Evolutionary conservation across 2,797 vertebrate genomes (phyloP), one percentile per base, ranked within the genome.

Genomic region (Craterocephalus amniculus): DNA sequence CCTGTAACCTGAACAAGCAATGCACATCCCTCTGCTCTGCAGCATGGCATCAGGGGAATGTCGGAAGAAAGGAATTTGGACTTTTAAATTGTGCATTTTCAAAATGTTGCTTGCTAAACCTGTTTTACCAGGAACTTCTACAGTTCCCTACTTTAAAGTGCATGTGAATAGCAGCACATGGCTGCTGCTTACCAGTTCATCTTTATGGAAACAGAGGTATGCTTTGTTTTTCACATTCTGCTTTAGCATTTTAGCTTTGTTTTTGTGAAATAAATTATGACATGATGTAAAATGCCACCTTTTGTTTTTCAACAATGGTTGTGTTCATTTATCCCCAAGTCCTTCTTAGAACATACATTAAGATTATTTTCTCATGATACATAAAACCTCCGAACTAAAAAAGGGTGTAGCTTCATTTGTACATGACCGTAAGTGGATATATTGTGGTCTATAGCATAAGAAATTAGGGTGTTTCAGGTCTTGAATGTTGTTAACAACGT

Each of bases 401-500:
- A 7, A 20, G n/a, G n/a, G 9, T 48, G 8, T 22, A 48, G 20
- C n/a, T 48, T 22, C n/a, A 22, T 22, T 22, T 48, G n/a, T 48
- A 48, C 43, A 48, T 3, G n/a, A 11, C 45, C 22, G 45, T 48
- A 22, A 10, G n/a, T n/a, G n/a, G 45, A 43, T 18, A 18, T 14
- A 40, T 27, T 63, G 81, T 64, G 76, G 72, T 75, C 68, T 72
- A 29, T 81, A 79, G 85, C 67, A 75, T 73, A 90, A 90, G 92
- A 93, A 93, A 93, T 90, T 83, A 88, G 81, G 78, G 74, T 78
- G 80, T 85, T 84, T 85, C 76, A 83, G 80, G 79, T 79, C 66
- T 79, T 67, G 76, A 6, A 29, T 69, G 83, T 64, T 76, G 79
- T 90, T 90, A 90, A 88, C 85, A 86, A 74, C 77, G 85, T 89